Base-by-base conservation (phyloP, 37 sponge, comb jelly and placozoan genomes). In the Eunapius fragilis region DNA sequence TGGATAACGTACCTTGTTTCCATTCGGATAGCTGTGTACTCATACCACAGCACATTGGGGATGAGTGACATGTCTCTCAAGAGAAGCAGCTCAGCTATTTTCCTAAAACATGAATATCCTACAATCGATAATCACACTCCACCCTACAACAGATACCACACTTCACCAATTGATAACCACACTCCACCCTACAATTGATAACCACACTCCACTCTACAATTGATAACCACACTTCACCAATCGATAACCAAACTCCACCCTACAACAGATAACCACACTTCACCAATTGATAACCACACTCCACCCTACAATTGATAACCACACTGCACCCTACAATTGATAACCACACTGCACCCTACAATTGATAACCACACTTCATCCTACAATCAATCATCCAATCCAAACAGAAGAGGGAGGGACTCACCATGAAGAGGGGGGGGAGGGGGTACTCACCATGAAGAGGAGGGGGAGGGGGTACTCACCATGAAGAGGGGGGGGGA, bases 21-120 rank as follows among this genome's bases (percentile, higher is more conserved):
- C 49, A 71, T 47, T 72, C 95, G 78, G 0, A 75, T 81, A 48
- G 91, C 80, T 22, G 94, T 88, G 87, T 85, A 96, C 36, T 96
- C 96, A 58, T 76, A 96, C 94, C 96, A 93, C 47, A 96, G 69
- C 67, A 78, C 70, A 81, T 96, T 90, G 23, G 96, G 96, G 24
- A 96, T 93, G 24, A 70, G 67, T 5, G 96, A 87, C 68, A 87
- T 32, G 81, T 96, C 96, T 48, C 91, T 89, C 13, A 96, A 23
- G 79, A 93, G 30, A 25, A 93, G 47, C 31, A 82, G 41, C 47
- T 96, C 96, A 4, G 88, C 79, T 14, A 94, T 73, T 58, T 31
- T 48, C 92, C 92, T 94, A 75, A 6, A n/a, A 38, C n/a, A 50
- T 70, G 11, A 49, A 58, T 69, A 25, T 78, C 5, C 31, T 27